Evolutionary conservation across 2,888 invertebrate species (phyloP).

Genomic region (Erannis defoliaria): DNA sequence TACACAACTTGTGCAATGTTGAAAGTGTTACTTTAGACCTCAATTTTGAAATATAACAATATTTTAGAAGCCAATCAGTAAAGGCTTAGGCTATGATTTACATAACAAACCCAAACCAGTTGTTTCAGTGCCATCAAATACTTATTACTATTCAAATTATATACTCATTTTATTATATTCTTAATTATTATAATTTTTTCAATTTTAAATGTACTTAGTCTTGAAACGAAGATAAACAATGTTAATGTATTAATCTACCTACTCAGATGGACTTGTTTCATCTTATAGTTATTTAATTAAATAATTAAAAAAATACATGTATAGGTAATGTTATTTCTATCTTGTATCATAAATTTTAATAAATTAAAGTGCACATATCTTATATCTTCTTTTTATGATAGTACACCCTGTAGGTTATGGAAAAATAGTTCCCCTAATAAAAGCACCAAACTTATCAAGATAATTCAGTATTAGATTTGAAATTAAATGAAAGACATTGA

Average conservation of each 20-base stretch:
- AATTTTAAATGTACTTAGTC: constrained; percentile 38
- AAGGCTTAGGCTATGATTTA: constrained; percentile 31
- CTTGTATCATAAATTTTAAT: constrained; percentile 70
- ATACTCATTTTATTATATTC: constrained; percentile 50
- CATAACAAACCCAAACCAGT: constrained; percentile 16
- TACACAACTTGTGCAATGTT: not conserved
- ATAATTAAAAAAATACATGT: constrained; percentile 42
- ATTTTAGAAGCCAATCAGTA: constrained; percentile 1
- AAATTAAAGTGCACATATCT: constrained; percentile 78
- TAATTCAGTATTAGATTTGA: too few relatives aligned
- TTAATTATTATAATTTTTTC: constrained; percentile 43
- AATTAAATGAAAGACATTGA: too few relatives aligned
- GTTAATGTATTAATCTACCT: constrained; percentile 39
- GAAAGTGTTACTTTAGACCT: constrained; percentile 6
- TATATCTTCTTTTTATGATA: constrained; percentile 33
- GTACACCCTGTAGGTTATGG: not conserved
- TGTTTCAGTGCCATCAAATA: constrained; percentile 49
- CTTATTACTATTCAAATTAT: constrained; percentile 42
- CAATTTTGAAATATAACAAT: not conserved
- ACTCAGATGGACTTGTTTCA: constrained; percentile 38
- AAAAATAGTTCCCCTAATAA: too few relatives aligned
- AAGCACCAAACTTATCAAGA: too few relatives aligned
- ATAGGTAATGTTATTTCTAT: constrained; percentile 59
- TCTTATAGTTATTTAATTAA: constrained; percentile 41
- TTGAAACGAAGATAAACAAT: constrained; percentile 35